Evolutionary conservation across 2,888 invertebrate genomes (phyloP).

Genomic region (Scaptomyza polygonia): DNA sequence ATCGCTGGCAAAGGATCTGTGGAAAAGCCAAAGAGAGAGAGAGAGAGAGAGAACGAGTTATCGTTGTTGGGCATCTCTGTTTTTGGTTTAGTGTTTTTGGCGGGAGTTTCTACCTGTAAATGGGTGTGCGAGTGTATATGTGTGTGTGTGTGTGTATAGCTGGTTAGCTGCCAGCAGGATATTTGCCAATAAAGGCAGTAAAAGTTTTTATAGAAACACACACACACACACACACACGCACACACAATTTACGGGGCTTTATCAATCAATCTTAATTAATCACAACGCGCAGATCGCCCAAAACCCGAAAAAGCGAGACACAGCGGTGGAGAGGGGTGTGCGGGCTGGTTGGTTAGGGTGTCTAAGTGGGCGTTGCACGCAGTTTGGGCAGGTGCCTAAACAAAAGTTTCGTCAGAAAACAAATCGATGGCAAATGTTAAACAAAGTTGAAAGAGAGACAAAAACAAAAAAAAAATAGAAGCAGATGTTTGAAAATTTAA

Average conservation of each 20-base stretch:
- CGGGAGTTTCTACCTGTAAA: conserved; percentile 49
- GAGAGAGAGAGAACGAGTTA: conserved; percentile 45
- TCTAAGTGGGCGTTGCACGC: conserved; percentile 45
- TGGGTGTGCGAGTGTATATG: conserved; percentile 24
- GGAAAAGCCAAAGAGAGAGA: conserved; percentile 46
- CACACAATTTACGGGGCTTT: conserved; percentile 59
- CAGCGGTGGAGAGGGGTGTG: neutral
- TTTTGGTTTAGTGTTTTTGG: conserved; percentile 54
- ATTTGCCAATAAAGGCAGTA: conserved; percentile 77
- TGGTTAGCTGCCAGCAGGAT: conserved; percentile 73
- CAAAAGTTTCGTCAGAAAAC: conserved; percentile 62
- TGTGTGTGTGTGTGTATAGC: conserved; percentile 18
- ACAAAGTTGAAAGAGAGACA: conserved; percentile 16
- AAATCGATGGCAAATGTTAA: conserved; percentile 65
- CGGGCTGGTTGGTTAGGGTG: neutral
- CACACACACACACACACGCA: conserved; percentile 28
- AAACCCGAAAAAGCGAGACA: conserved; percentile 50
- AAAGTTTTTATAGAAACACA: conserved; percentile 75
- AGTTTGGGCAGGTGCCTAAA: conserved; percentile 53
- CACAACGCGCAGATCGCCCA: conserved; percentile 81
- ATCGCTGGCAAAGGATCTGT: conserved; percentile 57
- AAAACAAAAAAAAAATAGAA: neutral
- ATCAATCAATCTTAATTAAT: conserved; percentile 85
- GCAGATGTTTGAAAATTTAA: conserved; percentile 14
- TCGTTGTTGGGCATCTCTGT: conserved; percentile 49